A percentile compares a stretch with the other conserved stretches of the same genome.
Evolutionary conservation across 1,140 invertebrate genomes (phyloP).

Genomic region (Dysdera silvatica): DNA sequence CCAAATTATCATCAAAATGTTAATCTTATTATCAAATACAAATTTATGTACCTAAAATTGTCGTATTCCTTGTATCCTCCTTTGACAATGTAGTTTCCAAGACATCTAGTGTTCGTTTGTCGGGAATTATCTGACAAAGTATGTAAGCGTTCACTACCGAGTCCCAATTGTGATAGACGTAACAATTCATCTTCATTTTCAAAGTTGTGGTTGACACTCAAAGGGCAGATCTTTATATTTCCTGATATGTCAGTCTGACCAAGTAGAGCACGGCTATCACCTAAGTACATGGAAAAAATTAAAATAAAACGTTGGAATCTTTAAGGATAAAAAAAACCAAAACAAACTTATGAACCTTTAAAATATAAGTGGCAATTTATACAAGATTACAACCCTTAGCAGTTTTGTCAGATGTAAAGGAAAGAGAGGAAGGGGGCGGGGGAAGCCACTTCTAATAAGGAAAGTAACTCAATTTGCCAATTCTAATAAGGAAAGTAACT

Average conservation of each 20-base stretch:
- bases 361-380: not conserved
- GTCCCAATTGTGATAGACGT: conserved; percentile 60
- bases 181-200: conserved; percentile 73
- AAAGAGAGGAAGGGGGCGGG: not conserved
- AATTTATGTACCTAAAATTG: conserved; percentile 45
- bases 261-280: conserved; percentile 64
- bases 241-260: conserved; percentile 71
- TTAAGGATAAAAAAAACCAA: not conserved
- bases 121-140: conserved; percentile 48
- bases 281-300: conserved; percentile 34
- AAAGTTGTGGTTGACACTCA: conserved; percentile 74
- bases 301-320: not conserved
- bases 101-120: conserved; percentile 58
- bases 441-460: no score
- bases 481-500: no score
- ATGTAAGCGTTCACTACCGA: conserved; percentile 57
- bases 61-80: conserved; percentile 76
- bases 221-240: conserved; percentile 68
- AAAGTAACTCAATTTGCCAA: no score
- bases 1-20: no score
- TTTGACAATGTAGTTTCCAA: conserved; percentile 85
- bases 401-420: not conserved
- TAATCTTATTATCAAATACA: no score
- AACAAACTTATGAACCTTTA: no score
- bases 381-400: not conserved